Evolutionary conservation across 2,888 invertebrate genomes (phyloP), one percentile per base, ranked within the genome.

Genomic region (Eristalinus aeneus): DNA sequence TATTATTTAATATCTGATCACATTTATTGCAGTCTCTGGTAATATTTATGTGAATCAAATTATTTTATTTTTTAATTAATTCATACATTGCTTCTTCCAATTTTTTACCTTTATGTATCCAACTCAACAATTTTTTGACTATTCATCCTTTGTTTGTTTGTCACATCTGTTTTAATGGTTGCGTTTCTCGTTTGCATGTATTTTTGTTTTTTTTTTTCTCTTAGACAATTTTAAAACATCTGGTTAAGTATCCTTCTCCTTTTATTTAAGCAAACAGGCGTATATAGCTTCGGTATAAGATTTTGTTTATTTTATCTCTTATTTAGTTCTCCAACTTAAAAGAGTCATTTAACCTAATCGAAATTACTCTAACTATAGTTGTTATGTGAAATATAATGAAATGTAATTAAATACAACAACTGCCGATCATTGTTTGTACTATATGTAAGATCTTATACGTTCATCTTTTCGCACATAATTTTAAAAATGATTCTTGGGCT

Each of bases 21-120:
- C 92, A 92, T 92, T 91, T 91, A 91, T 92, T 92, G 92, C 92
- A 92, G 92, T 92, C 92, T 92, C 91, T 91, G 90, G 91, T 91
- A 91, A 91, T 90, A 90, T 89, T 89, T 88, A 88, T 89, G 88
- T 88, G 88, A 88, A 88, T 88, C 88, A 76, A 87, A 89, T 88
- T 89, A 88, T 88, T 89, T 10, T 46, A 34, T 58, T 16, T 22
- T n/a, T 46, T 67, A 72, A n/a, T 1, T 16, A 6, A 46, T 46
- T n/a, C 1, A 11, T 39, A 54, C 53, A 71, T 71, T 58, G 54
- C 60, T 82, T 39, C 23, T 72, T 54, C 61, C 77, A 72, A 73
- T 78, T 63, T 77, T 68, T 16, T 68, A 22, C 36, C 68, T 32
- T 46, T 71, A 63, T 39, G n/a, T 5, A 16, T 68, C 39, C 22